Conservation (phyloP, 2,888 invertebrate genomes). For the Conops quadrifasciatus region DNA sequence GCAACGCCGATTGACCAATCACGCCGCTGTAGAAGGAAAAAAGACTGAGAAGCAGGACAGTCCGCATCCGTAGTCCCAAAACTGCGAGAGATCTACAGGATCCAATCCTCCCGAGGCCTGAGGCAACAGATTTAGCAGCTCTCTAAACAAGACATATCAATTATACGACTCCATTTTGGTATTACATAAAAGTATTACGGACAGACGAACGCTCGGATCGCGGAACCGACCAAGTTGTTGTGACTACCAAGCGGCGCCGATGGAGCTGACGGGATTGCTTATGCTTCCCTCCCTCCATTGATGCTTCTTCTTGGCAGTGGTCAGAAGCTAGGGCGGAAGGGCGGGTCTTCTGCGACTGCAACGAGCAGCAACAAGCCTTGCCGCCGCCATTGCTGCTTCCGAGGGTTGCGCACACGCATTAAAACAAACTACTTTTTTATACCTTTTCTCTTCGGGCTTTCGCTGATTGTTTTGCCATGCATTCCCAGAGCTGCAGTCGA, state of each 20-base stretch:
- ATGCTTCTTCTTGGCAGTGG: not conserved
- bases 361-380: not conserved
- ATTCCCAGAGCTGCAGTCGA: not conserved
- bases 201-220: not conserved
- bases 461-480: no score
- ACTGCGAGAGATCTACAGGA: no score
- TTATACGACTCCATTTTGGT: slow-evolving; percentile 21
- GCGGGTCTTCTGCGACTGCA: no score
- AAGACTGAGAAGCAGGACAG: no score
- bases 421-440: slow-evolving; percentile 12
- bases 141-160: slow-evolving; percentile 34
- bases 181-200: no score
- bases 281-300: not conserved
- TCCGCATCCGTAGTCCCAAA: no score
- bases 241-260: slow-evolving; percentile 32
- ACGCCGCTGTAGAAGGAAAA: no score
- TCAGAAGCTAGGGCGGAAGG: slow-evolving; percentile 4
- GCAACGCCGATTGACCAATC: no score
- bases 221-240: slow-evolving; percentile 28
- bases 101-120: slow-evolving; percentile 16
- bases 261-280: no score
- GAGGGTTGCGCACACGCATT: slow-evolving; percentile 7
- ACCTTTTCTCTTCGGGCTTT: not conserved
- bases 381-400: no score
- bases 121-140: slow-evolving; percentile 6